Conservation (phyloP, 2,888 invertebrate genomes). For the Eueremaeus valkanovi region DNA sequence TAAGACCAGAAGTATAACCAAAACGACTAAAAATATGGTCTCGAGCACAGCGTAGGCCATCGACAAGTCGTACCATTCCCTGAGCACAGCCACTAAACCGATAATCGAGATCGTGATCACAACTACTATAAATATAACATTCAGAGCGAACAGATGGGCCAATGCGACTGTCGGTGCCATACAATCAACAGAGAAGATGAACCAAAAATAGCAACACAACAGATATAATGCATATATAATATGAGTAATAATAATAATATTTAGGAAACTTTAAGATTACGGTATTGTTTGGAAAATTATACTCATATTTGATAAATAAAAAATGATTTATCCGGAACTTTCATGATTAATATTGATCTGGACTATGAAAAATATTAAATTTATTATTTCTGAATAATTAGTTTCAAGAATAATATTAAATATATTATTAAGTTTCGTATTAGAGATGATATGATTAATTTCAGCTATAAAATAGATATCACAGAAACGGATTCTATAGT, state of each 20-base stretch:
- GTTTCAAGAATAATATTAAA: not conserved
- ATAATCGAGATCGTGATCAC: conserved; percentile 5
- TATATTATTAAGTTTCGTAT: not conserved
- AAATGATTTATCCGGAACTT: not conserved
- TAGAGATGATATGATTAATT: too few relatives aligned
- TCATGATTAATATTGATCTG: not conserved
- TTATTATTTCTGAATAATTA: not conserved
- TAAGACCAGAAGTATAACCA: not conserved
- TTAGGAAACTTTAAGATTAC: too few relatives aligned
- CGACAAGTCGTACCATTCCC: conserved; percentile 22
- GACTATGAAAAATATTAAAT: not conserved
- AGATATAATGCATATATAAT: too few relatives aligned
- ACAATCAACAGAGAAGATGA: not conserved
- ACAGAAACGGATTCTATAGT: too few relatives aligned
- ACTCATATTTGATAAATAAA: not conserved
- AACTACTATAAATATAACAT: conserved; percentile 11
- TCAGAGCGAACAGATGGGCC: conserved; percentile 15
- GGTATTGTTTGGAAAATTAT: too few relatives aligned
- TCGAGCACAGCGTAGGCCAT: conserved; percentile 16
- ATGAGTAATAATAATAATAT: not conserved
- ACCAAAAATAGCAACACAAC: not conserved
- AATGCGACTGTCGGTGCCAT: conserved; percentile 12
- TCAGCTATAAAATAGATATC: too few relatives aligned
- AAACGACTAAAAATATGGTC: not conserved
- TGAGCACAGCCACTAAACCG: conserved; percentile 14